Base-by-base conservation (phyloP, 2,797 vertebrate species). In the Spondyliosoma cantharus region DNA sequence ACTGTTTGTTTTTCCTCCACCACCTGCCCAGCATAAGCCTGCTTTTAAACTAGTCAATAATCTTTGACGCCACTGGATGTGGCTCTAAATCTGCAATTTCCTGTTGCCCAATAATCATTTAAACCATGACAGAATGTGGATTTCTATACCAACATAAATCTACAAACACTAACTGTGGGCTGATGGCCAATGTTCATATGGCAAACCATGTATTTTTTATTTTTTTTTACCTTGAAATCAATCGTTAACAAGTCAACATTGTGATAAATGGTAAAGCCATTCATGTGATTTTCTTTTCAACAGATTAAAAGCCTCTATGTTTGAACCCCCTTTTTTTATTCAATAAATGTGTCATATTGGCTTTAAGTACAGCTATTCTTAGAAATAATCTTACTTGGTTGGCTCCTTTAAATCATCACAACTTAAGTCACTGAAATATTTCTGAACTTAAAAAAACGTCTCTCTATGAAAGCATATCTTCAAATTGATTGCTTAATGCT, bases 11-110 rank as follows among this genome's bases (percentile, higher is more conserved):
- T 77, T 77, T 60, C 78, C 50, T 76, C 62, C 27, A 9, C 80
- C 81, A 84, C 86, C 82, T 83, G 85, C 79, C 25, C 46, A 42
- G 58, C 63, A 80, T 37, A 69, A 76, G 70, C 70, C 61, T 60
- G 66, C 60, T 69, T 70, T 80, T 77, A 37, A 74, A 71, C 72
- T 61, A 45, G 45, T 46, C 32, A 80, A 84, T 83, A 65, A 74
- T 19, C 57, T 59, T 69, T 71, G 60, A 75, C 57, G 67, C 61
- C n/a, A 54, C 5, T 0, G 66, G 43, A 62, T 52, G 58, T 17
- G 57, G 57, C n/a, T 76, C 42, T 59, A 58, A 53, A 61, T 50
- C 49, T 52, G 37, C 19, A 49, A 57, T 77, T 70, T 77, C 53
- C 59, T 19, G 25, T 24, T 64, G 37, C 61, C 43, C 45, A 32